Evolutionary conservation across 2,888 invertebrate species (phyloP).

Genomic region (Agonopterix heracliana): DNA sequence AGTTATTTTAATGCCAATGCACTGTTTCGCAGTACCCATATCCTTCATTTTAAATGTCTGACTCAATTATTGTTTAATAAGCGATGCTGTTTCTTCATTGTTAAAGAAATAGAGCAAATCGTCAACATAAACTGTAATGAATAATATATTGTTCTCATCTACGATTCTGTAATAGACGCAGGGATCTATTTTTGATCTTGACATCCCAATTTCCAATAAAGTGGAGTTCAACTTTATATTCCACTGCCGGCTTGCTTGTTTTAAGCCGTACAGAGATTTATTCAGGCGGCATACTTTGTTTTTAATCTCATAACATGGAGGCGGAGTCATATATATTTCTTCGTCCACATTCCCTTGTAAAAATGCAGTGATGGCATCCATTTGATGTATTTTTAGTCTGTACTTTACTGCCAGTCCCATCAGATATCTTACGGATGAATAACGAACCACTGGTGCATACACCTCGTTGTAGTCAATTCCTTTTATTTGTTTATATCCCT

Average conservation of each 20-base stretch:
- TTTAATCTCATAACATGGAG: slow-evolving; percentile 11
- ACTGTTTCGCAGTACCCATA: slow-evolving; percentile 9
- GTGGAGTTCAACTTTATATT: slow-evolving; percentile 16
- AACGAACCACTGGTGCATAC: slow-evolving; percentile 19
- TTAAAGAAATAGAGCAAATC: slow-evolving; percentile 16
- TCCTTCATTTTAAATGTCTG: slow-evolving; percentile 19
- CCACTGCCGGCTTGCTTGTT: slow-evolving; percentile 19
- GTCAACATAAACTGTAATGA: slow-evolving; percentile 22
- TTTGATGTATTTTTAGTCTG: slow-evolving; percentile 13
- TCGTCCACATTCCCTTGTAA: slow-evolving; percentile 19
- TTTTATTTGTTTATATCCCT: slow-evolving; percentile 16
- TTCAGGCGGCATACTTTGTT: slow-evolving; percentile 15
- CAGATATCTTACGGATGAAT: slow-evolving; percentile 17
- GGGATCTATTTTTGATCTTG: slow-evolving; percentile 17
- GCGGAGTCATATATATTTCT: slow-evolving; percentile 18
- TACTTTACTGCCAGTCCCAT: slow-evolving; percentile 15
- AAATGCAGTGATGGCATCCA: slow-evolving; percentile 20
- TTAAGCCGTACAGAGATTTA: slow-evolving; percentile 15
- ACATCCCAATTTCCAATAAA: slow-evolving; percentile 18
- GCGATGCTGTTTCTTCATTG: background rate
- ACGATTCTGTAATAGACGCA: background rate
- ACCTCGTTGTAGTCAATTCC: slow-evolving; percentile 17
- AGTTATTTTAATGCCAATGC: slow-evolving; percentile 5
- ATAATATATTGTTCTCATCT: too few relatives aligned
- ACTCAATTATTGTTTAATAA: slow-evolving; percentile 12